Conservation (phyloP, 2,113 vertebrate genomes). For the Taxidea taxus region DNA sequence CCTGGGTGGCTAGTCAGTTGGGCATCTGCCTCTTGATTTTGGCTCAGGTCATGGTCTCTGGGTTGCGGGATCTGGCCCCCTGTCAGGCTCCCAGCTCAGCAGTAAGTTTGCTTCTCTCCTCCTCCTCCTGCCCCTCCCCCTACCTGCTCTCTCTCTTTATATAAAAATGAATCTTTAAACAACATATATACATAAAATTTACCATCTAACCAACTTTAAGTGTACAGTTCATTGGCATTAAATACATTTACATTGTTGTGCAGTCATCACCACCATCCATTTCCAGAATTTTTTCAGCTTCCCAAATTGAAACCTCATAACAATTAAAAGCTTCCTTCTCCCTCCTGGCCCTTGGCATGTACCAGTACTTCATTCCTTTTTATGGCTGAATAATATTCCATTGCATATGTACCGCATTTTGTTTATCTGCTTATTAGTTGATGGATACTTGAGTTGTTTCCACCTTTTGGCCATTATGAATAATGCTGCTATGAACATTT, state of each 20-base stretch:
- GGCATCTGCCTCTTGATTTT: neutral
- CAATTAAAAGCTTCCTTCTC: neutral
- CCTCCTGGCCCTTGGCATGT: neutral
- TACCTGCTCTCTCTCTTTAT: too few species aligned
- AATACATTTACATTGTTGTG: neutral
- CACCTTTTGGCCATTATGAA: neutral
- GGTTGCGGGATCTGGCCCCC: neutral
- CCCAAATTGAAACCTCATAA: neutral
- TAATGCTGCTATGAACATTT: neutral
- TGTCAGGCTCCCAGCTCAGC: neutral
- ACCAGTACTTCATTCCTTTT: neutral
- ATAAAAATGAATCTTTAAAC: neutral
- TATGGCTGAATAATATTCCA: neutral
- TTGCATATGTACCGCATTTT: neutral
- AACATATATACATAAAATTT: neutral
- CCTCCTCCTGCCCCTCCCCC: too few species aligned
- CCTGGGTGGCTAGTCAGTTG: neutral
- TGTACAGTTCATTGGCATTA: neutral
- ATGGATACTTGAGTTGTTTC: neutral
- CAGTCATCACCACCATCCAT: neutral
- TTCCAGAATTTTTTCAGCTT: neutral
- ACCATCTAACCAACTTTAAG: neutral
- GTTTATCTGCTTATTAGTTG: neutral
- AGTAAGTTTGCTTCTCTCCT: neutral
- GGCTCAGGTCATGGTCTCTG: neutral